These are phyloP conservation scores for Litocranius walleri DNA, from an alignment of 2,113 vertebrate species.

Conservation along the genomic window DNA sequence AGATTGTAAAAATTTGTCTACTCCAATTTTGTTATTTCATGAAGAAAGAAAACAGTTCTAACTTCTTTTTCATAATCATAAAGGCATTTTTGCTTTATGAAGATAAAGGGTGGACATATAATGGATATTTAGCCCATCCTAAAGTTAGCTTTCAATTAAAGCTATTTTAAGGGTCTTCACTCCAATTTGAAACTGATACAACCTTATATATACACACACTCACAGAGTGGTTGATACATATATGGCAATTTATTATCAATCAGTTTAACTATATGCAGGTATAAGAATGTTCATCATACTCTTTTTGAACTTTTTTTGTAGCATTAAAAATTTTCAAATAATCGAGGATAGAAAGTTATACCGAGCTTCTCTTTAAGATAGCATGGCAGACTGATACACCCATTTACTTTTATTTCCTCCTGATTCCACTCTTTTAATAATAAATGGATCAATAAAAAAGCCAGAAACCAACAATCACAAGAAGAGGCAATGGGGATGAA, in stretches of 20 bases:
- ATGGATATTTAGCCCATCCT: not conserved
- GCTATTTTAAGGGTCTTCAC: not conserved
- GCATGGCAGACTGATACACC: not conserved
- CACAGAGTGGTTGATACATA: not conserved
- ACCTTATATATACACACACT: not conserved
- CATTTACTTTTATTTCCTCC: not conserved
- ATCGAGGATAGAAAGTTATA: not conserved
- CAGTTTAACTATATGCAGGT: not conserved
- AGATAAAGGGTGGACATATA: not conserved
- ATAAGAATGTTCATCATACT: not conserved
- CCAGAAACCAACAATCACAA: not conserved
- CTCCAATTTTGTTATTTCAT: not conserved
- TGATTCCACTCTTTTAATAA: not conserved
- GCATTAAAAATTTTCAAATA: not conserved
- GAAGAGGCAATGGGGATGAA: not conserved
- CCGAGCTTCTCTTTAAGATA: not conserved
- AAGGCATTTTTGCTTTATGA: not conserved
- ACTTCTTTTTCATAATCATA: not conserved
- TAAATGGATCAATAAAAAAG: not conserved
- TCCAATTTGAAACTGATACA: not conserved
- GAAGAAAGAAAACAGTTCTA: not conserved
- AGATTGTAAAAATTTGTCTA: not conserved
- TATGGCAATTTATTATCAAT: not conserved
- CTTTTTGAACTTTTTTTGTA: not conserved
- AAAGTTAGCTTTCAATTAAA: not conserved